Evolutionary conservation across 2,888 invertebrate species (phyloP).

Genomic region (Orthosia cruda): DNA sequence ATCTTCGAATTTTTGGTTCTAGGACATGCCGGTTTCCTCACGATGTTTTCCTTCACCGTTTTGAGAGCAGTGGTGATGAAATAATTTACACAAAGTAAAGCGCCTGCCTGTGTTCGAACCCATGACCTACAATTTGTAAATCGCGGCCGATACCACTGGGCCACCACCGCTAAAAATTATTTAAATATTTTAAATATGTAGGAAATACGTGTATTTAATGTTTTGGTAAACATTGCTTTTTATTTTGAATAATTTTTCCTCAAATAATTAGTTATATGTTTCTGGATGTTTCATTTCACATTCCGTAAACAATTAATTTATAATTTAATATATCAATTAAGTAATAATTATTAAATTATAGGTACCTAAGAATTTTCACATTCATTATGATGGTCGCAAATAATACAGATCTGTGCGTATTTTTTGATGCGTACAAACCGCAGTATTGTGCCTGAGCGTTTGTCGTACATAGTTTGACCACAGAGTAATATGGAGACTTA

Average conservation of each 20-base stretch:
- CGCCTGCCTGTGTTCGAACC: too few relatives aligned
- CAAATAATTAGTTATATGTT: neutral
- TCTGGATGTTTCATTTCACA: neutral
- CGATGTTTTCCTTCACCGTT: too few relatives aligned
- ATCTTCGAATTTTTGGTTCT: too few relatives aligned
- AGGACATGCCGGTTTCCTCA: too few relatives aligned
- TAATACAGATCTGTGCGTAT: conserved; percentile 48
- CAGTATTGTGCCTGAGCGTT: conserved; percentile 55
- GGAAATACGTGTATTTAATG: too few relatives aligned
- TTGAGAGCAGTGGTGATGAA: too few relatives aligned
- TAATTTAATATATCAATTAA: neutral
- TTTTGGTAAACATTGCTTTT: neutral
- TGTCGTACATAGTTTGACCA: conserved; percentile 46
- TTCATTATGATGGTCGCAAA: conserved; percentile 50
- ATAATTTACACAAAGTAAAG: too few relatives aligned
- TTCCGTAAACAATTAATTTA: neutral
- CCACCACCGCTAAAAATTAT: too few relatives aligned
- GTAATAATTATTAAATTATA: neutral
- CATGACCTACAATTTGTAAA: too few relatives aligned
- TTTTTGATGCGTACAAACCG: conserved; percentile 65
- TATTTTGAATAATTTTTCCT: neutral
- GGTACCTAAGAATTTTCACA: neutral
- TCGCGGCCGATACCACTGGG: too few relatives aligned
- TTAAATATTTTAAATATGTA: too few relatives aligned
- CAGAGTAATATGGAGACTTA: conserved; percentile 55